Evolutionary conservation across 2,888 invertebrate genomes (phyloP), one percentile per base, ranked within the genome.

Genomic region (Ganaspis brasiliensis): DNA sequence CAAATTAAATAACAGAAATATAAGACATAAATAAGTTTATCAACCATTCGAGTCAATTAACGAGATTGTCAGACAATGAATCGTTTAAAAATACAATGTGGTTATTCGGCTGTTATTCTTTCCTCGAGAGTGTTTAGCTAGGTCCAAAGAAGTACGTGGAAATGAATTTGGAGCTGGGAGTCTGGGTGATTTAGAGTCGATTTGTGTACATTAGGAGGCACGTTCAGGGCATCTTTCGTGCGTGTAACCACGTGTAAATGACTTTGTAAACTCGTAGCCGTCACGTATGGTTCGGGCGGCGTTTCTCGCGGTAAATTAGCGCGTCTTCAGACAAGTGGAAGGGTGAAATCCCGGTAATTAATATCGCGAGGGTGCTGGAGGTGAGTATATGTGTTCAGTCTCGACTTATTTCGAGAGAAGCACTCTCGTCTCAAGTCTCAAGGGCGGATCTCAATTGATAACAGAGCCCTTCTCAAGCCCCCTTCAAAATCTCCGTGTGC

Each of bases 261-360:
- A 73, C 24, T 78, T 73, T 80, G 80, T 81, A 79, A 81, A 81
- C 74, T 74, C 79, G 72, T 79, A 57, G 49, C 59, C 56, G 74
- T 73, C 75, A 61, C 52, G 72, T 70, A 61, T 24, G 74, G 73
- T 55, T 55, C 75, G 81, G 80, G 79, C 12, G 67, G 77, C 77
- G 61, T 81, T 63, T 79, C 77, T 80, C 78, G 76, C 83, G 85
- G 83, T 85, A 86, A 86, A 87, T 87, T 87, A 86, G 84, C 84
- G 79, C 79, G 83, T 83, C 83, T 85, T 84, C 49, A 74, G 40
- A 85, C 83, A 86, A 80, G 80, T 83, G 83, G 79, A 81, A 81
- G 86, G 83, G 85, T 82, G 82, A 85, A 86, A 87, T 86, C 85
- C 86, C 80, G 80, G 85, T 87, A 88, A 89, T 88, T 89, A 89